These are phyloP conservation scores for Vespertilio murinus DNA, from an alignment of 2,797 vertebrate species.

Conservation along the genomic window DNA sequence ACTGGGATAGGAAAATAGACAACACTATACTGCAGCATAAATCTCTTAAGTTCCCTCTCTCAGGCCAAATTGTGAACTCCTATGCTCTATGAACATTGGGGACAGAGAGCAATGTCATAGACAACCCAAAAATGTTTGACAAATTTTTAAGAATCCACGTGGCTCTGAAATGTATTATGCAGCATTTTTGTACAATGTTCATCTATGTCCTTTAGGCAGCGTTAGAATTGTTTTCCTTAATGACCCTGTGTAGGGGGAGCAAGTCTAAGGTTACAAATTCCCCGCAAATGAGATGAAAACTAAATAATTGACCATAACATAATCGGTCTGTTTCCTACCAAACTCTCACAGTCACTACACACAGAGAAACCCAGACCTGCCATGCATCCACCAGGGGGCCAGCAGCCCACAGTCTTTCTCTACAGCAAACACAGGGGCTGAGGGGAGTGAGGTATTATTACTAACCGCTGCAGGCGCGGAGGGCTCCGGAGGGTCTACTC, in stretches of 20 bases:
- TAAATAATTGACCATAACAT: background rate
- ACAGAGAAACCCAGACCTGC: conserved; percentile 31
- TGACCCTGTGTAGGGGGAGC: background rate
- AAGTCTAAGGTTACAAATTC: background rate
- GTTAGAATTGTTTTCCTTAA: conserved; percentile 8
- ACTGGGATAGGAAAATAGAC: background rate
- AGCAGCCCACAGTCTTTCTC: background rate
- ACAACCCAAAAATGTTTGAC: background rate
- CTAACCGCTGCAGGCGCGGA: conserved; percentile 7
- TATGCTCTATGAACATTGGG: background rate
- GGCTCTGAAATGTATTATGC: background rate
- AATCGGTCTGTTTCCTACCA: conserved; percentile 17
- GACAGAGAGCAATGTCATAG: background rate
- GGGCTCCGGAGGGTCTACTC: conserved; percentile 33
- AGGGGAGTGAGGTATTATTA: conserved; percentile 2
- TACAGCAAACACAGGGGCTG: background rate
- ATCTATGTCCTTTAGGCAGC: background rate
- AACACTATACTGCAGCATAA: background rate
- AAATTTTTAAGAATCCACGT: conserved; percentile 18
- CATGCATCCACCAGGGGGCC: conserved; percentile 74
- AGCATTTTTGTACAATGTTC: background rate
- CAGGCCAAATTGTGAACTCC: background rate
- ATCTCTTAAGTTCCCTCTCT: background rate
- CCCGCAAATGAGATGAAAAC: conserved; percentile 1
- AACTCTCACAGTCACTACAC: background rate